A percentile compares a stretch with the other conserved stretches of the same genome.
Conservation (phyloP, 2,113 vertebrate species). For the Silurus meridionalis region DNA sequence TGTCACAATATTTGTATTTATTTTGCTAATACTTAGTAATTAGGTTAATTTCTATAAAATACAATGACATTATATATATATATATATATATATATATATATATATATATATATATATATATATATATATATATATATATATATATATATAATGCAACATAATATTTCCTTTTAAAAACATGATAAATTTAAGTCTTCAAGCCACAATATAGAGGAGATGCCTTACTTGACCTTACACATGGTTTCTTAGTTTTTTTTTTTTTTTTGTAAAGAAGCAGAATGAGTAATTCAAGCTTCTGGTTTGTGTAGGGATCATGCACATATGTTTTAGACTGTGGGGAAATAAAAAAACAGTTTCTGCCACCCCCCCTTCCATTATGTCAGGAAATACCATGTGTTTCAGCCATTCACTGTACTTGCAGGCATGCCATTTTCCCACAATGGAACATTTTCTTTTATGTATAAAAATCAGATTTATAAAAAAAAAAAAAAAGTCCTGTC, state of each 20-base stretch:
- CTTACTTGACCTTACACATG: background rate
- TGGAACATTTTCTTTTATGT: background rate
- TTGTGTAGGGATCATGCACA: background rate
- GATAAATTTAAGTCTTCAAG: background rate
- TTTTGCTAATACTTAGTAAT: background rate
- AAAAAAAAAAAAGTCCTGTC: background rate
- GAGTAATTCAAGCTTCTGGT: constrained; percentile 4
- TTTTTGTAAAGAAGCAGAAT: background rate
- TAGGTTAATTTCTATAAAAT: background rate
- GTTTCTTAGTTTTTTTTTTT: background rate
- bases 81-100: too few species aligned
- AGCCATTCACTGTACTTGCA: background rate
- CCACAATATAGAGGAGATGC: background rate
- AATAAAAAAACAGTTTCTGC: constrained; percentile 13
- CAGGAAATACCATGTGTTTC: background rate
- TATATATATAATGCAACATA: too few species aligned
- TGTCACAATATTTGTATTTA: background rate
- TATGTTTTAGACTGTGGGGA: background rate
- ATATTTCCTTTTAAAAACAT: background rate
- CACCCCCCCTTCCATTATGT: background rate
- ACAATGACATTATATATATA: background rate
- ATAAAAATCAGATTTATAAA: background rate
- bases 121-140: too few species aligned
- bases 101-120: too few species aligned
- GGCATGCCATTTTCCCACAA: background rate